A percentile compares a stretch with the other conserved stretches of the same genome.
phyloP scores from a whole-genome alignment of 1,140 invertebrate species.

The Diachasma alloeum region DNA sequence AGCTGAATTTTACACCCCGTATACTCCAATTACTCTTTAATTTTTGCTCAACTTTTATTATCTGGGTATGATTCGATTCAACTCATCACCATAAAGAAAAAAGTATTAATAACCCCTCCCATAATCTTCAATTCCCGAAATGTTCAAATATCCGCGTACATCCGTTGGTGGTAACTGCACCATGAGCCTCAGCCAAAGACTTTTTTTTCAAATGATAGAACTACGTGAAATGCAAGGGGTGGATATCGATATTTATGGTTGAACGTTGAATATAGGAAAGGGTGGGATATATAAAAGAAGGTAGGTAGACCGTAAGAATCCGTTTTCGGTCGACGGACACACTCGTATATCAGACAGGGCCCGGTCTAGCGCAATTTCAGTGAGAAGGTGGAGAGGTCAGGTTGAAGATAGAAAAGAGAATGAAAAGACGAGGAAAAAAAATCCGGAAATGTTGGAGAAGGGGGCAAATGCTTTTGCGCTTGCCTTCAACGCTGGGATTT shows the following conservation, averaged over 20 bases:
- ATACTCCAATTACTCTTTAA: no score
- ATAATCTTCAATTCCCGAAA: background rate
- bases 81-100: background rate
- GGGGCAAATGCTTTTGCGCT: background rate
- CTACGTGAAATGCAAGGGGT: background rate
- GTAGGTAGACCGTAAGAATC: constrained; percentile 27
- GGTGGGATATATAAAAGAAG: constrained; percentile 7
- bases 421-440: background rate
- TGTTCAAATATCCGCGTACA: background rate
- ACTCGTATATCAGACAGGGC: constrained; percentile 22
- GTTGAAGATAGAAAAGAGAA: constrained; percentile 16
- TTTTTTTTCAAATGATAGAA: background rate
- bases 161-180: background rate
- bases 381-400: constrained; percentile 27
- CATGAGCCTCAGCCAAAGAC: background rate
- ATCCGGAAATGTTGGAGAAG: constrained; percentile 19
- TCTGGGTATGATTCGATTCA: background rate
- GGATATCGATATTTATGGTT: constrained; percentile 32
- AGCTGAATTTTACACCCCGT: no score
- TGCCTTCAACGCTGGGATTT: constrained; percentile 43
- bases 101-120: background rate
- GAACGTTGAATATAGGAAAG: constrained; percentile 8
- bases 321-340: constrained; percentile 27
- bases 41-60: no score
- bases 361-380: constrained; percentile 30